phyloP scores from a whole-genome alignment of 1,140 invertebrate species.

The Colletes latitarsis region DNA sequence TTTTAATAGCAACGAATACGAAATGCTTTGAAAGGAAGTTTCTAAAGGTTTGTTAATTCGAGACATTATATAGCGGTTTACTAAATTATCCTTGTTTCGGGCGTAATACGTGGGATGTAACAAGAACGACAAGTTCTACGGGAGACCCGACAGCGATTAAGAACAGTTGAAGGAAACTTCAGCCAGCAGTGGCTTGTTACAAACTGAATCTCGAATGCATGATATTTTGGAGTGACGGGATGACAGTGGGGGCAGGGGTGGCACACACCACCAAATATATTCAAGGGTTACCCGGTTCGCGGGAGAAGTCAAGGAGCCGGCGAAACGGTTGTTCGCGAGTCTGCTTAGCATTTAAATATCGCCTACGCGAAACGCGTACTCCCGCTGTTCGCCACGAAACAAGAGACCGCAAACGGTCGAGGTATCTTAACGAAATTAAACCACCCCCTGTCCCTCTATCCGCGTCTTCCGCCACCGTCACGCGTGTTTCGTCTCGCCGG shows the following conservation, averaged over 20 bases:
- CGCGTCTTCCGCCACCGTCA: neutral
- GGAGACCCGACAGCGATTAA: no score
- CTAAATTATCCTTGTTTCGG: no score
- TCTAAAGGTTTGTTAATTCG: no score
- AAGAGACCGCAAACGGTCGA: slow-evolving; percentile 37
- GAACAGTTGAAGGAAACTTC: neutral
- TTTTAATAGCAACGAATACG: no score
- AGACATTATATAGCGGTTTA: no score
- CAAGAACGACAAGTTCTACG: no score
- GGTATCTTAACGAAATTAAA: slow-evolving; percentile 42
- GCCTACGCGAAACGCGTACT: neutral
- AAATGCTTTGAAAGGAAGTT: no score
- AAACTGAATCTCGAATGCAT: slow-evolving; percentile 39
- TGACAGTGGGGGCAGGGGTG: neutral
- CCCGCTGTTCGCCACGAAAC: slow-evolving; percentile 16
- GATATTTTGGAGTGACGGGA: slow-evolving; percentile 35
- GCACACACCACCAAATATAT: slow-evolving; percentile 40
- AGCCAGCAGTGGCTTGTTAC: neutral
- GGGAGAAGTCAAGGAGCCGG: slow-evolving; percentile 4
- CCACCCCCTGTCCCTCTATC: neutral
- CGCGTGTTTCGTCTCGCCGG: slow-evolving; percentile 12
- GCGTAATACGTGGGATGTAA: no score
- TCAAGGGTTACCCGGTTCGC: slow-evolving; percentile 32
- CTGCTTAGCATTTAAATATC: slow-evolving; percentile 61
- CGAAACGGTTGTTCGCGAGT: slow-evolving; percentile 25